Conservation (phyloP, 2,888 invertebrate genomes). For the Metacarcinus magister region DNA sequence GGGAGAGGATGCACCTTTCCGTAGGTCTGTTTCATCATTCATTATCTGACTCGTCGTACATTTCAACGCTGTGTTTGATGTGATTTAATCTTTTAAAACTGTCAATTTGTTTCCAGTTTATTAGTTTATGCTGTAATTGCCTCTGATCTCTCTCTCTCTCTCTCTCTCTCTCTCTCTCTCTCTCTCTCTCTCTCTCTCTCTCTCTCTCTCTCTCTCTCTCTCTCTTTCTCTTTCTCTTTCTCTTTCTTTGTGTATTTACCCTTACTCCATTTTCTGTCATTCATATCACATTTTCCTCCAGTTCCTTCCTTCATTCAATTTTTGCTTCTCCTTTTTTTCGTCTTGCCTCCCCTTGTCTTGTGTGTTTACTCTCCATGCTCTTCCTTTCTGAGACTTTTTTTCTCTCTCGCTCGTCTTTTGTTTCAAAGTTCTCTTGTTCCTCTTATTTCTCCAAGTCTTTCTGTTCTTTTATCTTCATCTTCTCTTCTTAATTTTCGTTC, state of each 20-base stretch:
- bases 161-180: constrained; percentile 11
- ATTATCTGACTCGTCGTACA: not conserved
- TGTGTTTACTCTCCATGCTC: not conserved
- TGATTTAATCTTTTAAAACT: constrained; percentile 1
- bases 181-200: constrained; percentile 19
- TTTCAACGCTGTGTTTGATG: not conserved
- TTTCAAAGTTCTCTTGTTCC: too few relatives aligned
- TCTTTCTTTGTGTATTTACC: not conserved
- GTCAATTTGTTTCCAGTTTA: not conserved
- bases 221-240: constrained; percentile 4
- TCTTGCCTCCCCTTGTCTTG: not conserved
- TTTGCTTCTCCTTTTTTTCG: not conserved
- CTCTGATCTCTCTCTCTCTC: not conserved
- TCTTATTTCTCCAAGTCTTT: not conserved
- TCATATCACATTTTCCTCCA: not conserved
- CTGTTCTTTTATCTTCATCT: not conserved
- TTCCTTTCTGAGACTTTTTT: not conserved
- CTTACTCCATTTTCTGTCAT: not conserved
- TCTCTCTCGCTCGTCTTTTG: not conserved
- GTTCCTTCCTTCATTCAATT: not conserved
- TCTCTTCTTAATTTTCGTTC: not conserved
- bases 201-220: constrained; percentile 19
- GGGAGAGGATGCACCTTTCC: not conserved
- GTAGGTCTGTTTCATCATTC: not conserved
- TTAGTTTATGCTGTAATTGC: not conserved